Conservation (phyloP, 2,888 invertebrate genomes). For the Euproctis similis region DNA sequence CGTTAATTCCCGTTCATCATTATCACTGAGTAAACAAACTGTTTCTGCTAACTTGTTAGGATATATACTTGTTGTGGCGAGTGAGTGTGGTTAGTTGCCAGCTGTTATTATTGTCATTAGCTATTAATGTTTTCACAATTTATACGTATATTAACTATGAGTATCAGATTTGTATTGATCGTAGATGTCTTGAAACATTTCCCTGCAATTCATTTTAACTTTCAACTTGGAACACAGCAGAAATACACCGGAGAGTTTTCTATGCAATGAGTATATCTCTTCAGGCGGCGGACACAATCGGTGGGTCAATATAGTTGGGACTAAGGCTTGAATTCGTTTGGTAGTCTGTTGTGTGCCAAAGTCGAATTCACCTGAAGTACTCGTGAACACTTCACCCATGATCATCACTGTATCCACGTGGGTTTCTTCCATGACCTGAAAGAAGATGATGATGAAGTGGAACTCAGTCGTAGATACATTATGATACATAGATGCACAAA, state of each 20-base stretch:
- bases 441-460: not conserved
- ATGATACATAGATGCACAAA: too few relatives aligned
- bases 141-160: too few relatives aligned
- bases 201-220: conserved; percentile 86
- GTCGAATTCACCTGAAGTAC: conserved; percentile 84
- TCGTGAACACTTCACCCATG: conserved; percentile 94
- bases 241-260: conserved; percentile 97
- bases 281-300: conserved; percentile 97
- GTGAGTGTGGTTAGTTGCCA: too few relatives aligned
- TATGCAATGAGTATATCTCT: conserved; percentile 97
- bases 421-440: conserved; percentile 90
- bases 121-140: too few relatives aligned
- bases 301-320: conserved; percentile 96
- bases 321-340: conserved; percentile 86
- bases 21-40: too few relatives aligned
- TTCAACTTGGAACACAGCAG: conserved; percentile 91
- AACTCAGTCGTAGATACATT: not conserved
- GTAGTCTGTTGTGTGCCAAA: conserved; percentile 90
- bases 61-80: too few relatives aligned
- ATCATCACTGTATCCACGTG: conserved; percentile 98
- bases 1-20: too few relatives aligned
- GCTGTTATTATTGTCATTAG: too few relatives aligned
- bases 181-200: conserved; percentile 89
- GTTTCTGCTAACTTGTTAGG: too few relatives aligned
- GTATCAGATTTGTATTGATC: conserved; percentile 72